Conservation (phyloP, 1,140 invertebrate species). For the Pseudomyrmex pallidus region DNA sequence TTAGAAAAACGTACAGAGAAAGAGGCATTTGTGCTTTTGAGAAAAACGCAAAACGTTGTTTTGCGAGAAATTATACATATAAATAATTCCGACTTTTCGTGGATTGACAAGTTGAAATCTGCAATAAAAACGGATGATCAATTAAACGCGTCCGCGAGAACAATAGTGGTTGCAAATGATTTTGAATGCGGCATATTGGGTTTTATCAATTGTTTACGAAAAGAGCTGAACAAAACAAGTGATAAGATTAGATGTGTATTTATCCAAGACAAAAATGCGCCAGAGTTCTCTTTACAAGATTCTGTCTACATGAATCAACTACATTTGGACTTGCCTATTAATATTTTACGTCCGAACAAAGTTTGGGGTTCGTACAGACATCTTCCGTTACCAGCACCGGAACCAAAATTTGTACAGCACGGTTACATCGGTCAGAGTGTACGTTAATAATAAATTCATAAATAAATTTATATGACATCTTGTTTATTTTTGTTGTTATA, state of each 20-base stretch:
- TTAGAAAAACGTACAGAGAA: conserved; percentile 75
- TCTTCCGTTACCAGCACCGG: conserved; percentile 84
- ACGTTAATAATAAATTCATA: neutral
- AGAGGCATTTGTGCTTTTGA: conserved; percentile 75
- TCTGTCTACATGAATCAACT: conserved; percentile 86
- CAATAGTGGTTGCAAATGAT: conserved; percentile 81
- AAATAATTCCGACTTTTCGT: conserved; percentile 80
- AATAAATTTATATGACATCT: no score
- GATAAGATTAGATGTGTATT: conserved; percentile 87
- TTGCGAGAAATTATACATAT: conserved; percentile 70
- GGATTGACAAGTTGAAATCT: conserved; percentile 77
- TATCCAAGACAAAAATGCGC: conserved; percentile 88
- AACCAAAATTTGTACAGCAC: conserved; percentile 86
- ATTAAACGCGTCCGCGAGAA: no score
- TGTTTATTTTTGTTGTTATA: no score
- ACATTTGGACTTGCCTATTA: conserved; percentile 91
- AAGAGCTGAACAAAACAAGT: conserved; percentile 87
- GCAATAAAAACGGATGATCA: no score
- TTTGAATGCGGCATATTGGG: conserved; percentile 90
- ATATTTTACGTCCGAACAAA: conserved; percentile 87
- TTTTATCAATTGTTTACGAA: conserved; percentile 90
- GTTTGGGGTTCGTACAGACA: conserved; percentile 94
- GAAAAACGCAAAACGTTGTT: conserved; percentile 54
- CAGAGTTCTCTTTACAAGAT: conserved; percentile 85
- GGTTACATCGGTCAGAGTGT: conserved; percentile 90